These are phyloP conservation scores for Drosophila koepferae DNA, from an alignment of 2,888 invertebrate species.

Conservation along the genomic window DNA sequence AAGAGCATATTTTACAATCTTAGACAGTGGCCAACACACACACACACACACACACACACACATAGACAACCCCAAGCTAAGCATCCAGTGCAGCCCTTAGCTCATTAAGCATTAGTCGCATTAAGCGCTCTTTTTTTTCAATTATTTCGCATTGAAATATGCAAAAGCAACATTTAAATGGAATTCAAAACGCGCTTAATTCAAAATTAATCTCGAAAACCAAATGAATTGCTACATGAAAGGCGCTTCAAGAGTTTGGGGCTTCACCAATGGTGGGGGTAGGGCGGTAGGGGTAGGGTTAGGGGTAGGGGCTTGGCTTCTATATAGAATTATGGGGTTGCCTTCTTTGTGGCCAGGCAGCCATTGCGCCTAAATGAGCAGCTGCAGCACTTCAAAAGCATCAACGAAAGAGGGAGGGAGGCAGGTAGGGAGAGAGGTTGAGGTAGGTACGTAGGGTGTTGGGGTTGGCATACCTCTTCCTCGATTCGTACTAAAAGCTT, in stretches of 20 bases:
- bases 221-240: slow-evolving; percentile 67
- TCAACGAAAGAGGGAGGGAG: background rate
- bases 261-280: background rate
- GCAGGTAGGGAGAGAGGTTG: no score
- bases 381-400: slow-evolving; percentile 58
- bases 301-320: background rate
- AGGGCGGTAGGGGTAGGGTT: no score
- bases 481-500: slow-evolving; percentile 4
- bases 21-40: slow-evolving; percentile 1
- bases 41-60: background rate
- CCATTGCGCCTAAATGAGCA: slow-evolving; percentile 75
- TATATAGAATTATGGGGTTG: slow-evolving; percentile 27
- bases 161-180: slow-evolving; percentile 66
- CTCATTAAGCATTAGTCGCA: slow-evolving; percentile 75
- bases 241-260: slow-evolving; percentile 21
- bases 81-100: slow-evolving; percentile 30
- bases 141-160: slow-evolving; percentile 60
- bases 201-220: slow-evolving; percentile 76
- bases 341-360: slow-evolving; percentile 55
- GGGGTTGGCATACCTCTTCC: background rate
- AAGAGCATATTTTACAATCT: slow-evolving; percentile 46
- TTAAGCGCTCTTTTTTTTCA: slow-evolving; percentile 61
- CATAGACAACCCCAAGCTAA: no score
- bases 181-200: slow-evolving; percentile 76
- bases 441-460: background rate